phyloP scores from a whole-genome alignment of 92 coral and sea anemone species.

The Micromussa lordhowensis region DNA sequence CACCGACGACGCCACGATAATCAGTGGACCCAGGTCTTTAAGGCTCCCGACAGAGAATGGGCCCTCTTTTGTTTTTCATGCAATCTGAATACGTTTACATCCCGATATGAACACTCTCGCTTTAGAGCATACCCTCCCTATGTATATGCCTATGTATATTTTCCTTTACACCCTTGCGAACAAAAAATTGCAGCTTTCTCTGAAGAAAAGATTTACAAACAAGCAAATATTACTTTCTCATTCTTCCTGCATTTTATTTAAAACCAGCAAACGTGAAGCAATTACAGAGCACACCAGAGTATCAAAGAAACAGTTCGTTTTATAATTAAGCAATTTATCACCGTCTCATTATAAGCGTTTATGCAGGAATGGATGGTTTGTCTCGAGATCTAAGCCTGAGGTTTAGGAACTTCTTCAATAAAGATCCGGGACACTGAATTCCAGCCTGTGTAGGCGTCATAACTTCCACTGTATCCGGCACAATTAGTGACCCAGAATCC shows the following conservation, averaged over 20 bases:
- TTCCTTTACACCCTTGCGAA: too few relatives aligned
- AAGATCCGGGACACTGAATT: neutral
- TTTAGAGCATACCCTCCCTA: too few relatives aligned
- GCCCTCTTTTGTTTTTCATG: too few relatives aligned
- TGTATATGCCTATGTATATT: too few relatives aligned
- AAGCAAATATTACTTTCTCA: neutral
- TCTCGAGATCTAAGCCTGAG: neutral
- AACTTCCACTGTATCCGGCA: neutral
- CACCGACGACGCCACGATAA: too few relatives aligned
- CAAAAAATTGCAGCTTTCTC: too few relatives aligned
- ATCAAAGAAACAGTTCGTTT: neutral
- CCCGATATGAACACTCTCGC: too few relatives aligned
- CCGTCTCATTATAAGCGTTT: neutral
- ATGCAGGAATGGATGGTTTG: neutral
- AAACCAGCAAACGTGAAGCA: neutral
- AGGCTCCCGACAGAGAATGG: too few relatives aligned
- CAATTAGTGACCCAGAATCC: slow-evolving; percentile 10
- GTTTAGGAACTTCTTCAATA: slow-evolving; percentile 4
- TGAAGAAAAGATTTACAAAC: too few relatives aligned
- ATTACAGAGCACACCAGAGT: neutral
- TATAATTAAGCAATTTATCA: neutral
- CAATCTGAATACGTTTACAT: too few relatives aligned
- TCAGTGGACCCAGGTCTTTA: too few relatives aligned
- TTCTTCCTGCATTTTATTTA: neutral
- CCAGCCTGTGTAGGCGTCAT: neutral